Evolutionary conservation across 2,888 invertebrate species (phyloP).

Genomic region (Athalia cordata): DNA sequence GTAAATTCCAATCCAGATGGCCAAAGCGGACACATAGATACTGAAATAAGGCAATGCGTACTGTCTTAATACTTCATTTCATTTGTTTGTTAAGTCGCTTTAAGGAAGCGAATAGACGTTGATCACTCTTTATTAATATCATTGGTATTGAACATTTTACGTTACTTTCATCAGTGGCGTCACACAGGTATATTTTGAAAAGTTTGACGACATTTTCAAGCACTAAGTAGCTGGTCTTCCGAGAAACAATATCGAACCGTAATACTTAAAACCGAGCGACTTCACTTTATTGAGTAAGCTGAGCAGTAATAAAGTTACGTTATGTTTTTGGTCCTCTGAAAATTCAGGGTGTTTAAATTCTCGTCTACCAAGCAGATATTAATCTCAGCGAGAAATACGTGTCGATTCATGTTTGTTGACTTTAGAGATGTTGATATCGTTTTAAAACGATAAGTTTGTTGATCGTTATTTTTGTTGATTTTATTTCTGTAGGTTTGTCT

Average conservation of each 20-base stretch:
- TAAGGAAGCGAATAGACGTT: background rate
- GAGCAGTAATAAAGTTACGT: background rate
- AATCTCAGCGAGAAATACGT: background rate
- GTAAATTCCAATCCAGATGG: conserved; percentile 68
- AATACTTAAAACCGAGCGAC: background rate
- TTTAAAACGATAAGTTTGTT: conserved; percentile 21
- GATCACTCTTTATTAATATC: conserved; percentile 7
- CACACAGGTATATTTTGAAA: background rate
- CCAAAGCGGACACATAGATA: conserved; percentile 59
- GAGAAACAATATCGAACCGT: background rate
- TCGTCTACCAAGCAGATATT: conserved; percentile 4
- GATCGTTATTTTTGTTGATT: conserved; percentile 11
- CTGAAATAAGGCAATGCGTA: conserved; percentile 68
- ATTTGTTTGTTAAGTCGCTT: background rate
- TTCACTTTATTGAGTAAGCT: conserved; percentile 11
- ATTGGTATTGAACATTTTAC: background rate
- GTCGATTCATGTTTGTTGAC: conserved; percentile 21
- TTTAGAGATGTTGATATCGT: conserved; percentile 3
- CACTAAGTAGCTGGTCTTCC: background rate
- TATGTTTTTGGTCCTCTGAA: background rate
- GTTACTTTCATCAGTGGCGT: conserved; percentile 10
- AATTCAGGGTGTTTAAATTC: background rate
- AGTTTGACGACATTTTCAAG: background rate
- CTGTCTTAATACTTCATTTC: conserved; percentile 56
- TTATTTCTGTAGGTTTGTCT: conserved; percentile 33